Percentiles rank a stretch among this genome's conserved stretches.
Evolutionary conservation across 2,888 invertebrate species (phyloP).

Genomic region (Lumbricus terrestris): DNA sequence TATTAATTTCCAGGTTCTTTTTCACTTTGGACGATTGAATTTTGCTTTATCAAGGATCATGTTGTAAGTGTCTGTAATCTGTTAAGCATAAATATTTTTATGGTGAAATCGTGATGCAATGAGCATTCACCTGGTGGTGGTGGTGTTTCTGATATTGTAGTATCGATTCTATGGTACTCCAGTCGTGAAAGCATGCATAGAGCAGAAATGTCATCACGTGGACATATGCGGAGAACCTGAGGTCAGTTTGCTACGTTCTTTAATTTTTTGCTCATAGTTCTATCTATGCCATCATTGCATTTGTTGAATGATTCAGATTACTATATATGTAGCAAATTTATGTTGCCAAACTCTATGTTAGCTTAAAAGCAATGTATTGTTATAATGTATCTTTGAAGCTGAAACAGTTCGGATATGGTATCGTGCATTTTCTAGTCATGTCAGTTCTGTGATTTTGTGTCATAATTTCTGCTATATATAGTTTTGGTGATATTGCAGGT

Average conservation of each 20-base stretch:
- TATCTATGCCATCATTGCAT: neutral
- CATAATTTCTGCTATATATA: neutral
- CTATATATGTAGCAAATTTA: neutral
- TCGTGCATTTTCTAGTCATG: neutral
- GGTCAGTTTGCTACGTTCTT: constrained; percentile 59
- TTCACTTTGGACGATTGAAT: neutral
- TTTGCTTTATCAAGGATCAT: neutral
- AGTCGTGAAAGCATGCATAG: constrained; percentile 83
- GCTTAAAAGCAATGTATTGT: neutral
- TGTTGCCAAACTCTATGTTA: neutral
- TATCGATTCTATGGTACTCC: constrained; percentile 79
- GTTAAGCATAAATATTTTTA: neutral
- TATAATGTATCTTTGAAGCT: neutral
- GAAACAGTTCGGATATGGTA: neutral
- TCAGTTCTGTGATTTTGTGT: neutral
- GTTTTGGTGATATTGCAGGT: no score
- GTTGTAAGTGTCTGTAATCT: neutral
- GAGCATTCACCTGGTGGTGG: no score
- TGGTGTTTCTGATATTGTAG: constrained; percentile 46
- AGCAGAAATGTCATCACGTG: constrained; percentile 78
- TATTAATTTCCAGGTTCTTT: neutral
- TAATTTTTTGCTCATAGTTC: neutral
- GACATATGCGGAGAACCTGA: constrained; percentile 91
- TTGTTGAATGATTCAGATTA: neutral
- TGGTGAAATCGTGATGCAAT: neutral